Conservation (phyloP, 2,797 vertebrate species). For the Dipus sagitta region DNA sequence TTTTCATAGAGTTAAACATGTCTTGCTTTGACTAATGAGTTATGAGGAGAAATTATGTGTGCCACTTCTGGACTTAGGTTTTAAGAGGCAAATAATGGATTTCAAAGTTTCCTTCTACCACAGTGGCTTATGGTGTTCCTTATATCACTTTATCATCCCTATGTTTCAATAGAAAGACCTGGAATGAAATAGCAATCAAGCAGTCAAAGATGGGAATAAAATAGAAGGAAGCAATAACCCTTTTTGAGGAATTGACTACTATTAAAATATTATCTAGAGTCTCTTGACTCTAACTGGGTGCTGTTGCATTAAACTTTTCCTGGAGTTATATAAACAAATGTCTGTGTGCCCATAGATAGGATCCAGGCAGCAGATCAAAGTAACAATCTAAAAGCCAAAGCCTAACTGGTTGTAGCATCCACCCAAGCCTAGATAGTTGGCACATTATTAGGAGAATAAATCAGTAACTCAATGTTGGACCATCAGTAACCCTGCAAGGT, state of each 20-base stretch:
- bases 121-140: accelerated
- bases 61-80: not conserved
- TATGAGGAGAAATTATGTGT: not conserved
- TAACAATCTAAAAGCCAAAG: no score
- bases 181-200: accelerated
- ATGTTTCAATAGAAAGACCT: not conserved
- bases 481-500: no score
- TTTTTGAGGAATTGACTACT: not conserved
- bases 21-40: not conserved
- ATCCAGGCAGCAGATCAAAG: no score
- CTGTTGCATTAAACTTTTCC: no score
- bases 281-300: not conserved
- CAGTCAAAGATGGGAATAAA: not conserved
- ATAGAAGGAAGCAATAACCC: not conserved
- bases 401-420: no score
- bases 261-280: not conserved
- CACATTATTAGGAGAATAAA: no score
- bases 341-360: no score
- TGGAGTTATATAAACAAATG: no score
- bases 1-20: not conserved
- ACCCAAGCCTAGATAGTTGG: no score
- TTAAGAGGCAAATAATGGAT: not conserved
- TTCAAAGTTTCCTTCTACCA: not conserved
- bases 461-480: no score
- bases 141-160: not conserved